Percentiles rank a stretch among this genome's conserved stretches.
phyloP scores from a whole-genome alignment of 2,888 invertebrate genomes.

The Napeogenes inachia region DNA sequence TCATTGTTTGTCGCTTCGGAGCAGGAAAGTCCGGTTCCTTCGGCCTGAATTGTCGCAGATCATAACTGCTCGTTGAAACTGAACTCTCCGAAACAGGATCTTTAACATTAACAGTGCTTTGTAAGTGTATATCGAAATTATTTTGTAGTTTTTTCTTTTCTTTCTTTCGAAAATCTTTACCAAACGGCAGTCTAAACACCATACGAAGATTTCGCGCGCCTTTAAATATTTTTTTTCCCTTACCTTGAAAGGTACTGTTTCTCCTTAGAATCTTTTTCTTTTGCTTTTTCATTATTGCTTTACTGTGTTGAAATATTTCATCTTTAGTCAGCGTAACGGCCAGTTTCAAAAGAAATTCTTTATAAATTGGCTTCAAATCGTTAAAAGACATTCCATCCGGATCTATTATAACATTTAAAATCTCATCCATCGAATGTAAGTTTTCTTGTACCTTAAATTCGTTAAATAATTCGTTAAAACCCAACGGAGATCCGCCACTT shows the following conservation, averaged over 20 bases:
- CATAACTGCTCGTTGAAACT: slow-evolving; percentile 80
- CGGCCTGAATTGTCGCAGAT: slow-evolving; percentile 78
- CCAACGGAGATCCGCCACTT: slow-evolving; percentile 87
- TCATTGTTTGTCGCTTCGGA: slow-evolving; percentile 62
- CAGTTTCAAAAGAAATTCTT: slow-evolving; percentile 91
- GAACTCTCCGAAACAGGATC: slow-evolving; percentile 76
- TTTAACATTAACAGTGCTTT: slow-evolving; percentile 36
- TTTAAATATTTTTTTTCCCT: slow-evolving; percentile 78
- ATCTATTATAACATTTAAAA: slow-evolving; percentile 91
- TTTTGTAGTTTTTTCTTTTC: slow-evolving; percentile 45
- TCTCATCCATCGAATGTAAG: slow-evolving; percentile 91
- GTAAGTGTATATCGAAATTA: slow-evolving; percentile 25
- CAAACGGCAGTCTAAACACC: slow-evolving; percentile 80
- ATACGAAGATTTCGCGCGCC: slow-evolving; percentile 79
- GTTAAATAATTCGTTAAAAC: slow-evolving; percentile 91
- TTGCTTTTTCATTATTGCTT: slow-evolving; percentile 91
- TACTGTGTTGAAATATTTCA: slow-evolving; percentile 92
- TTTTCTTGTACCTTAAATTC: slow-evolving; percentile 93
- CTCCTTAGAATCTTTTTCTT: slow-evolving; percentile 82
- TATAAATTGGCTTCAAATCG: slow-evolving; percentile 93
- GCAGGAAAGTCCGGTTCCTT: slow-evolving; percentile 69
- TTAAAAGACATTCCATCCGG: slow-evolving; percentile 96
- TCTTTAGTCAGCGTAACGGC: slow-evolving; percentile 94
- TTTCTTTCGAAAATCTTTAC: slow-evolving; percentile 61
- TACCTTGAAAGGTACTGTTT: slow-evolving; percentile 76